Conservation (phyloP, 1,140 invertebrate species). For the Ostrea edulis region DNA sequence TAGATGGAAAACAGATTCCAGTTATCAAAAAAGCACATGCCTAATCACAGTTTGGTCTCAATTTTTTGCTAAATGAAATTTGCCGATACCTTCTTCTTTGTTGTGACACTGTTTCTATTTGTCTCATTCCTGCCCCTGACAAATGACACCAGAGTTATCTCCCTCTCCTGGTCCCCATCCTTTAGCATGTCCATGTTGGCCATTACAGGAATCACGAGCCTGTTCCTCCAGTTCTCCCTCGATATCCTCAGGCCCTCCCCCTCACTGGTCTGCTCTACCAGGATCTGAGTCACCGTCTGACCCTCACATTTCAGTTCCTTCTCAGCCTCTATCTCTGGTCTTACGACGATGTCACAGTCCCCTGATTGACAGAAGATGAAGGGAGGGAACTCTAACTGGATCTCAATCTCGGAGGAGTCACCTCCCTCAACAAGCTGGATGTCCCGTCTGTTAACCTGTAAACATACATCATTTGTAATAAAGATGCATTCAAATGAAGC, state of each 20-base stretch:
- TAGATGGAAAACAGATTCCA: too few species aligned
- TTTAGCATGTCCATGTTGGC: slow-evolving; percentile 63
- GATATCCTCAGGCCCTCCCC: slow-evolving; percentile 40
- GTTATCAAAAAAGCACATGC: too few species aligned
- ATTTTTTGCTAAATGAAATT: too few species aligned
- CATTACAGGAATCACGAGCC: slow-evolving; percentile 54
- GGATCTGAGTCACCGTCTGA: not conserved
- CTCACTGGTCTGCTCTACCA: not conserved
- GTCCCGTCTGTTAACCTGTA: slow-evolving; percentile 18
- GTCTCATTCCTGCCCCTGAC: not conserved
- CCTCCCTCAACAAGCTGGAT: slow-evolving; percentile 39
- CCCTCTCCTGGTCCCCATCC: slow-evolving; percentile 61
- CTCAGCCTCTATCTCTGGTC: not conserved
- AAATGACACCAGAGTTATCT: slow-evolving; percentile 53
- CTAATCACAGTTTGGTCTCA: too few species aligned
- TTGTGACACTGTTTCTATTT: not conserved
- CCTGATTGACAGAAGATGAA: slow-evolving; percentile 44
- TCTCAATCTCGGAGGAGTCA: slow-evolving; percentile 20
- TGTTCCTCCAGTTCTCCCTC: slow-evolving; percentile 42
- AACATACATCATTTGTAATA: not conserved
- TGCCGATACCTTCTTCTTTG: not conserved
- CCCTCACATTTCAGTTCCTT: slow-evolving; percentile 19
- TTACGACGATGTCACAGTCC: not conserved
- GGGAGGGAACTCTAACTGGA: slow-evolving; percentile 45
- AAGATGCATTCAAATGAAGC: too few species aligned